Conservation (phyloP, 2,113 vertebrate genomes). For the Rhombomys opimus region DNA sequence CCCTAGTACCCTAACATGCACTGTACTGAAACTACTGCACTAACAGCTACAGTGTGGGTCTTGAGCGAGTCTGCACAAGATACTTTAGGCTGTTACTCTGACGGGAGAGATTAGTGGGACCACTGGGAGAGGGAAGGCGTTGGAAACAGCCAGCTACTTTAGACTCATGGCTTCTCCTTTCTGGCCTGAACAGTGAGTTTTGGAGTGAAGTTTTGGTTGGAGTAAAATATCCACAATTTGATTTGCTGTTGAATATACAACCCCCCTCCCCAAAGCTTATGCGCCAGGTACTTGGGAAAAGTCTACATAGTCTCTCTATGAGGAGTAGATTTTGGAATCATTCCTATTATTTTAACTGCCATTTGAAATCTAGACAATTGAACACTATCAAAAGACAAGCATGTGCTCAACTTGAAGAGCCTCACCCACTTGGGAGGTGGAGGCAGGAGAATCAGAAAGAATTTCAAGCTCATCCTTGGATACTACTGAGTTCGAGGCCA, state of each 20-base stretch:
- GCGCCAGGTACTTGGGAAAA: not conserved
- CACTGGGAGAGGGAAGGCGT: not conserved
- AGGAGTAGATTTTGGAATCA: not conserved
- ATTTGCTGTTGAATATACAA: constrained; percentile 62
- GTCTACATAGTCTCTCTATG: not conserved
- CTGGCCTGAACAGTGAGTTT: not conserved
- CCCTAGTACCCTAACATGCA: not conserved
- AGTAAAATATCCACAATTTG: constrained; percentile 56
- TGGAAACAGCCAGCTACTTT: not conserved
- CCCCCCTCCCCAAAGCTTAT: not conserved
- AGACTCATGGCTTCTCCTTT: constrained; percentile 18
- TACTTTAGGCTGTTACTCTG: not conserved
- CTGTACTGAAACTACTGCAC: not conserved
- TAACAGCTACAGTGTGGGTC: constrained; percentile 18
- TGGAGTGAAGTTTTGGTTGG: not conserved
- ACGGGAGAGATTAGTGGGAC: not conserved
- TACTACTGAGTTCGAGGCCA: not conserved
- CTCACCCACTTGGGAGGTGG: not conserved
- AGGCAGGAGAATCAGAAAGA: not conserved
- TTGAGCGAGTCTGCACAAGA: not conserved
- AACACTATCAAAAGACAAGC: not conserved
- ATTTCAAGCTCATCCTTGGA: not conserved
- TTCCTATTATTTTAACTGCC: not conserved
- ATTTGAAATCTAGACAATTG: not conserved
- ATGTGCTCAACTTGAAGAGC: not conserved